Evolutionary conservation across 2,888 invertebrate species (phyloP).

Genomic region (Blomia tropicalis): DNA sequence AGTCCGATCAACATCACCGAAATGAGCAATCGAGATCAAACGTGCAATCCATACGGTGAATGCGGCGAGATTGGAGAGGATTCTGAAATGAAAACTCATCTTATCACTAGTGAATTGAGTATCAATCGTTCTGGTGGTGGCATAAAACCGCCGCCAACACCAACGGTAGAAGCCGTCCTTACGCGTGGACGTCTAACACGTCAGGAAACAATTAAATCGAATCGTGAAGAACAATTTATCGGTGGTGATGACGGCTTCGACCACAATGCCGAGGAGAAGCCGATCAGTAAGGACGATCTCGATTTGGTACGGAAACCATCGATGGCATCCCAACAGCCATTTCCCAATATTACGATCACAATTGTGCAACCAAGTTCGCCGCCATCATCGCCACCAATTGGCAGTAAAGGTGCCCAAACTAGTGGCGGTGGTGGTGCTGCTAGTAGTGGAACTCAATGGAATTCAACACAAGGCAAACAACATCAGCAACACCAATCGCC

Average conservation of each 20-base stretch:
- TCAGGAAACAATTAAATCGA: constrained; percentile 25
- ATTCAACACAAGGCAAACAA: neutral
- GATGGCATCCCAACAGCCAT: neutral
- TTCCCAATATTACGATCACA: constrained; percentile 24
- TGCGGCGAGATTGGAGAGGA: neutral
- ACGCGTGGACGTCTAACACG: constrained; percentile 19
- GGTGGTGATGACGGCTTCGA: neutral
- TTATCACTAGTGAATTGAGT: constrained; percentile 3
- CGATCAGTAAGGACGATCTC: constrained; percentile 25
- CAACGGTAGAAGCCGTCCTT: constrained; percentile 21
- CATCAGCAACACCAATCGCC: constrained; percentile 1
- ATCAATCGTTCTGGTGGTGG: neutral
- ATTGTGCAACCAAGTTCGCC: constrained; percentile 25
- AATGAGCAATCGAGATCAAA: neutral
- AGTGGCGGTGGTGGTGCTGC: neutral
- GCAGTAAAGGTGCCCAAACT: neutral
- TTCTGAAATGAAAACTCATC: constrained; percentile 16
- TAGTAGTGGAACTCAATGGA: neutral
- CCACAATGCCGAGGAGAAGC: neutral
- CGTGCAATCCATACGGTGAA: neutral
- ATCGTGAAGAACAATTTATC: constrained; percentile 16
- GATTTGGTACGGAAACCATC: constrained; percentile 25
- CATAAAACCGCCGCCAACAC: constrained; percentile 21
- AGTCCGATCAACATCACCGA: neutral
- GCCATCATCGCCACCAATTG: constrained; percentile 22